These are phyloP conservation scores for Clarias gariepinus DNA, from an alignment of 2,113 vertebrate species.

Conservation along the genomic window DNA sequence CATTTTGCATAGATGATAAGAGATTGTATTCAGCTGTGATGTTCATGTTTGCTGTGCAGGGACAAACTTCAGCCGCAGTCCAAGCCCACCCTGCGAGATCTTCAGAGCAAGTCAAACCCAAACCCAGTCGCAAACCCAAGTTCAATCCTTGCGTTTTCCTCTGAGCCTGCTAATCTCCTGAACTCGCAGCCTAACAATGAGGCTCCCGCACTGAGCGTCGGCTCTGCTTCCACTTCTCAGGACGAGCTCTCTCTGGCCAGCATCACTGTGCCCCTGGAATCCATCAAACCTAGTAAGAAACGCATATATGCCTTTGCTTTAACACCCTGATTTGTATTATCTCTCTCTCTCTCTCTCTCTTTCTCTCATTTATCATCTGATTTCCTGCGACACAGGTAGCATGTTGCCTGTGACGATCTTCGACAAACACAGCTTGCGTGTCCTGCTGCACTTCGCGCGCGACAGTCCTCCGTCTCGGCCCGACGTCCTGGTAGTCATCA, in stretches of 20 bases:
- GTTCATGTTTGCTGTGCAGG: conserved; percentile 66
- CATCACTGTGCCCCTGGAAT: conserved; percentile 89
- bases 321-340: no score
- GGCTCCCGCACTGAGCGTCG: conserved; percentile 58
- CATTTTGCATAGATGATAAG: not conserved
- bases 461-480: conserved; percentile 84
- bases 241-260: conserved; percentile 81
- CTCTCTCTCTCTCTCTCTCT: not conserved
- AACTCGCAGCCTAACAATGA: conserved; percentile 58
- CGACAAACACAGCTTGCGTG: conserved; percentile 90
- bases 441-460: conserved; percentile 92
- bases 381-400: conserved; percentile 75
- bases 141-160: conserved; percentile 47
- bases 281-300: conserved; percentile 93
- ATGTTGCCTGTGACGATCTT: conserved; percentile 92
- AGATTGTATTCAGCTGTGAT: not conserved
- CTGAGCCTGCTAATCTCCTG: conserved; percentile 60
- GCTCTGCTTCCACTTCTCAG: conserved; percentile 51
- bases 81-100: conserved; percentile 85
- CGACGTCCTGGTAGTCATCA: conserved; percentile 92
- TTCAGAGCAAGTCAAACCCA: conserved; percentile 80
- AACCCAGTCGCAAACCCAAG: conserved; percentile 51
- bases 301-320: no score
- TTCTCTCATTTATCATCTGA: not conserved
- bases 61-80: conserved; percentile 83